Evolutionary conservation across 2,113 vertebrate species (phyloP).

Genomic region (Agelaius phoeniceus): DNA sequence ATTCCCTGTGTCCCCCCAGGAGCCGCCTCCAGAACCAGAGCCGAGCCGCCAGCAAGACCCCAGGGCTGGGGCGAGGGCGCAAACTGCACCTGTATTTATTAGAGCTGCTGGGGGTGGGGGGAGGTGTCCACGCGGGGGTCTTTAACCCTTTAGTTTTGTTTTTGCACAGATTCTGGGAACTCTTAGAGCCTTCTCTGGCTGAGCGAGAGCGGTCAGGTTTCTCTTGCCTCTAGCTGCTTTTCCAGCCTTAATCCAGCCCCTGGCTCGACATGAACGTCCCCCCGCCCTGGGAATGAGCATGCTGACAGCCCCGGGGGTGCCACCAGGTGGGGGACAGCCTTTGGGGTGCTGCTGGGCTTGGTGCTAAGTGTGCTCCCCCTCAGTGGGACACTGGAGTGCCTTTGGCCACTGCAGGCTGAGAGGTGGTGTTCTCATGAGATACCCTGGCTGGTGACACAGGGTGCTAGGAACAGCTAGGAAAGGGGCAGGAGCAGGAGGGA

Average conservation of each 20-base stretch:
- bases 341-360: constrained; percentile 3
- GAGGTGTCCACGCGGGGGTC: not conserved
- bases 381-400: not conserved
- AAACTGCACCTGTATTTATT: not conserved
- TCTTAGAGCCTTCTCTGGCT: not conserved
- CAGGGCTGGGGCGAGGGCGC: fast-evolving
- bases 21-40: not conserved
- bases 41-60: fast-evolving
- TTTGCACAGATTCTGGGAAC: constrained; percentile 49
- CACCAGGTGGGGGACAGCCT: not conserved
- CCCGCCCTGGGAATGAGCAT: not conserved
- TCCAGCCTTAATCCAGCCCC: constrained; percentile 36
- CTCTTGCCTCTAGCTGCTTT: constrained; percentile 4
- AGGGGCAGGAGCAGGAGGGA: not conserved
- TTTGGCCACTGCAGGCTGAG: not conserved
- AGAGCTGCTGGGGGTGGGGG: constrained; percentile 8
- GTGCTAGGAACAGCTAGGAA: not conserved
- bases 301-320: not conserved
- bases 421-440: not conserved
- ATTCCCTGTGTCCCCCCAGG: not conserved
- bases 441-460: fast-evolving
- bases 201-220: not conserved
- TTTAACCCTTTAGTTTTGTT: constrained; percentile 49
- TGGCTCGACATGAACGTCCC: fast-evolving
- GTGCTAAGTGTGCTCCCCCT: constrained; percentile 17